These are phyloP conservation scores for Lota lota DNA, from an alignment of 2,113 vertebrate species.

Conservation along the genomic window DNA sequence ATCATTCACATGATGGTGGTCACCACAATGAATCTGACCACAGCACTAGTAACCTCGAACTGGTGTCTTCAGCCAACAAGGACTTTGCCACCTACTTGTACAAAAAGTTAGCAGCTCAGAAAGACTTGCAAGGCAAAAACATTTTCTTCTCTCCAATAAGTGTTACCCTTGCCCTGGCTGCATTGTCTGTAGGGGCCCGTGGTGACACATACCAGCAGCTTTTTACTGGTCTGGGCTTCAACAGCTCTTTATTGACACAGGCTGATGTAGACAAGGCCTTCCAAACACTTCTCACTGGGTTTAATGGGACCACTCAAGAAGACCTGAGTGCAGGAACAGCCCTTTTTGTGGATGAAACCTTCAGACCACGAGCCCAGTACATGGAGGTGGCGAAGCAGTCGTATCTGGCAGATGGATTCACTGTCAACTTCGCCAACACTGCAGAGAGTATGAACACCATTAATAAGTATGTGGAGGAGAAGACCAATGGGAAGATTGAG, in stretches of 20 bases:
- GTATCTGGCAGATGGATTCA: conserved; percentile 58
- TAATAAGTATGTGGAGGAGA: conserved; percentile 54
- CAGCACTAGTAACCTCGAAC: conserved; percentile 11
- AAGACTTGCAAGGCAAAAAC: conserved; percentile 60
- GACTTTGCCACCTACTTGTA: conserved; percentile 74
- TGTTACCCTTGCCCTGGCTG: conserved; percentile 71
- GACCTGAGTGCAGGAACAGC: conserved; percentile 49
- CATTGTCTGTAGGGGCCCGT: conserved; percentile 68
- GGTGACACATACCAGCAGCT: conserved; percentile 69
- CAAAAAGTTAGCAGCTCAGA: conserved; percentile 53
- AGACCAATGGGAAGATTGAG: conserved; percentile 66
- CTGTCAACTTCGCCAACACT: conserved; percentile 51
- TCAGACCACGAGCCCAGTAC: conserved; percentile 44
- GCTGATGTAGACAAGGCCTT: conserved; percentile 42
- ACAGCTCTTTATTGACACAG: conserved; percentile 24
- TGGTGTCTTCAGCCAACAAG: conserved; percentile 58
- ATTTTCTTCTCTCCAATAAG: conserved; percentile 79
- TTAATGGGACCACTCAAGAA: conserved; percentile 3
- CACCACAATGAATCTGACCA: conserved; percentile 15
- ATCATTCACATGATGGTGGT: conserved; percentile 1
- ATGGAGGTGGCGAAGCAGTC: conserved; percentile 52
- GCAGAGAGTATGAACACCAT: conserved; percentile 46
- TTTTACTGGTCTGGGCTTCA: conserved; percentile 62
- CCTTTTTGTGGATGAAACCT: conserved; percentile 51
- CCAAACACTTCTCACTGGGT: conserved; percentile 24